A percentile compares a stretch with the other conserved stretches of the same genome.
These are phyloP conservation scores for Megalurothrips usitatus DNA, from an alignment of 2,888 invertebrate species.

Conservation along the genomic window DNA sequence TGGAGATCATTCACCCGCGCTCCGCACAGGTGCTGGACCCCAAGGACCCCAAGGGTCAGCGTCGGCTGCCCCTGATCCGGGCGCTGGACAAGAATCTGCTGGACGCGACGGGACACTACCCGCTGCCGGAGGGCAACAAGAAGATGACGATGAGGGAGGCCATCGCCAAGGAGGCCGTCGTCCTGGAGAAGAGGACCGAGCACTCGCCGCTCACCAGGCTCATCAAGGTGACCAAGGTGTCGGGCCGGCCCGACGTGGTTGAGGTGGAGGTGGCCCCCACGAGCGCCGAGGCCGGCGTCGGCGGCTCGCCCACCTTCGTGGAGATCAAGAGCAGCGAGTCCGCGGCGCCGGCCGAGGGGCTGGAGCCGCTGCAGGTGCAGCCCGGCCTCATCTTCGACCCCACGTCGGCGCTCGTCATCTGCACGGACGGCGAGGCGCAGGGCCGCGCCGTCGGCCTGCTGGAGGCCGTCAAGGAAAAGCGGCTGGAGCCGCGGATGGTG, in stretches of 20 bases:
- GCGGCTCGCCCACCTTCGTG: constrained; percentile 50
- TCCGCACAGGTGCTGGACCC: constrained; percentile 81
- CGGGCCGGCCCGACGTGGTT: constrained; percentile 65
- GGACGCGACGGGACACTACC: constrained; percentile 65
- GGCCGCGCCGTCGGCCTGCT: constrained; percentile 53
- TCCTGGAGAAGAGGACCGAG: constrained; percentile 53
- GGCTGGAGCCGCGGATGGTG: constrained; percentile 63
- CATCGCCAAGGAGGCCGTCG: constrained; percentile 60
- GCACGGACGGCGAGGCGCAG: constrained; percentile 65
- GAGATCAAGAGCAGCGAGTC: constrained; percentile 49
- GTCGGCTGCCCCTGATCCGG: constrained; percentile 61
- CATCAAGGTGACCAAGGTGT: constrained; percentile 52
- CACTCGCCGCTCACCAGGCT: constrained; percentile 44
- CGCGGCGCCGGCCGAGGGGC: background rate
- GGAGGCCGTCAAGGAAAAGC: constrained; percentile 70
- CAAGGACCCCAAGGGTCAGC: constrained; percentile 59
- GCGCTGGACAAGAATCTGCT: constrained; percentile 76
- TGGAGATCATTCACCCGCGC: constrained; percentile 77
- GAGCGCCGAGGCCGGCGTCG: background rate
- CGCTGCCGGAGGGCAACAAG: constrained; percentile 49
- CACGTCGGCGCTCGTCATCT: constrained; percentile 66
- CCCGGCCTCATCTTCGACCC: constrained; percentile 76
- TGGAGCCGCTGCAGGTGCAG: constrained; percentile 66
- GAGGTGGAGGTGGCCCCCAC: constrained; percentile 50
- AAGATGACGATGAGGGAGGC: constrained; percentile 69